Base-by-base conservation (phyloP, 1,140 invertebrate genomes). In the Zaprionus capensis region DNA sequence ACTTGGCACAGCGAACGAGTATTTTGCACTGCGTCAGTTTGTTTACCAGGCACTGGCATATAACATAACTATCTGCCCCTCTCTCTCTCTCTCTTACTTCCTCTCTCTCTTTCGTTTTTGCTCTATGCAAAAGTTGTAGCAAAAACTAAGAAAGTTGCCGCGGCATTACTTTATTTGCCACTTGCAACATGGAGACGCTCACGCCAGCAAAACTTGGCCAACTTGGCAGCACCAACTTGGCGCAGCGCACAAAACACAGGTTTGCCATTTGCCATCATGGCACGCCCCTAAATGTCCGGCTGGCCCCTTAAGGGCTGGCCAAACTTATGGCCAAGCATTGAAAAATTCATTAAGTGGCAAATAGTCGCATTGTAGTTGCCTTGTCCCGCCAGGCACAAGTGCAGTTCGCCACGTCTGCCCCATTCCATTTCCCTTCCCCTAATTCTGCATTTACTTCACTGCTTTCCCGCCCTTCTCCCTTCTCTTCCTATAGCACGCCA, bases 301-400 rank as follows among this genome's bases (percentile, higher is more conserved):
- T 44, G 20, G 49, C 46, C 28, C 41, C 14, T 28, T 17, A 34
- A 7, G 41, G 41, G n/a, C 41, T 17, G n/a, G n/a, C 41, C 36
- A 56, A 53, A n/a, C 61, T 61, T 66, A 55, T 71, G 46, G 56
- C 49, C 46, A 41, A 53, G 57, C 31, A 71, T 59, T 71, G 71
- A 71, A 80, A 75, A 82, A 81, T 88, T 81, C 84, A 88, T 88
- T 88, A 88, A 84, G 81, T 88, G 84, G 78, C 85, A 88, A 84
- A 88, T 81, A 88, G 81, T 84, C 85, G 85, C 84, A 88, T 88
- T 90, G 84, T 88, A 78, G 76, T 81, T 71, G 41, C 65, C 24
- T 70, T 73, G 41, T 17, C n/a, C 41, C 41, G 41, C n/a, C 7
- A 7, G 41, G 64, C 44, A 17, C 17, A 20, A 49, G 44, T 49